These are phyloP conservation scores for Phalangium opilio DNA, from an alignment of 2,888 invertebrate species.

Conservation along the genomic window DNA sequence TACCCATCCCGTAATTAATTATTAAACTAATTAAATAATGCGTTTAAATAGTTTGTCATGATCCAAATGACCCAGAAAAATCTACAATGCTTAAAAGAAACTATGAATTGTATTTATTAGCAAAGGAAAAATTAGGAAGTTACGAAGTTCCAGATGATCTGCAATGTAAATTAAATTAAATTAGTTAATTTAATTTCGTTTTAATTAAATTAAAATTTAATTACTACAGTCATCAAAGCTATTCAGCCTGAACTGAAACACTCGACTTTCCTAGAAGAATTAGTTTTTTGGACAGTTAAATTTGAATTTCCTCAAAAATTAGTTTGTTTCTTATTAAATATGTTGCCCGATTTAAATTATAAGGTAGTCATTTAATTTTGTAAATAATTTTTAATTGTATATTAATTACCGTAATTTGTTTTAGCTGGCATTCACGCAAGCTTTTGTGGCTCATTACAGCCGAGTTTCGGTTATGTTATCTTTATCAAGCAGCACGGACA, in stretches of 20 bases:
- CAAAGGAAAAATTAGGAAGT: conserved; percentile 1
- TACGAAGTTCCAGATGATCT: not conserved
- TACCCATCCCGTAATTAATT: too few species aligned
- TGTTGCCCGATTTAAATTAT: conserved; percentile 87
- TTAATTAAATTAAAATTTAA: too few species aligned
- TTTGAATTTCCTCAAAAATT: conserved; percentile 95
- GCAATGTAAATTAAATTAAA: too few species aligned
- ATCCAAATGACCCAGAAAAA: conserved; percentile 1
- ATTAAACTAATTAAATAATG: too few species aligned
- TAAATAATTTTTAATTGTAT: too few species aligned
- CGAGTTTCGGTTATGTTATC: conserved; percentile 82
- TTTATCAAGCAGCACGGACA: conserved; percentile 66
- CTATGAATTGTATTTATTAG: conserved; percentile 1
- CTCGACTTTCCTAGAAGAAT: conserved; percentile 75
- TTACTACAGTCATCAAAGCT: not conserved
- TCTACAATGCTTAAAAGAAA: too few species aligned
- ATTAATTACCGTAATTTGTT: too few species aligned
- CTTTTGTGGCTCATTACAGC: conserved; percentile 92
- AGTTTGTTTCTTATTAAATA: conserved; percentile 81
- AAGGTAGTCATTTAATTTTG: too few species aligned
- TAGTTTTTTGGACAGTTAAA: conserved; percentile 92
- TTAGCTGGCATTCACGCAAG: conserved; percentile 71
- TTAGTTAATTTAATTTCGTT: too few species aligned
- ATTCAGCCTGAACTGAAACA: conserved; percentile 47
- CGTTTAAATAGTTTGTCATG: not conserved